Conservation (phyloP, 2,113 vertebrate species). For the Crotalus helleri region DNA sequence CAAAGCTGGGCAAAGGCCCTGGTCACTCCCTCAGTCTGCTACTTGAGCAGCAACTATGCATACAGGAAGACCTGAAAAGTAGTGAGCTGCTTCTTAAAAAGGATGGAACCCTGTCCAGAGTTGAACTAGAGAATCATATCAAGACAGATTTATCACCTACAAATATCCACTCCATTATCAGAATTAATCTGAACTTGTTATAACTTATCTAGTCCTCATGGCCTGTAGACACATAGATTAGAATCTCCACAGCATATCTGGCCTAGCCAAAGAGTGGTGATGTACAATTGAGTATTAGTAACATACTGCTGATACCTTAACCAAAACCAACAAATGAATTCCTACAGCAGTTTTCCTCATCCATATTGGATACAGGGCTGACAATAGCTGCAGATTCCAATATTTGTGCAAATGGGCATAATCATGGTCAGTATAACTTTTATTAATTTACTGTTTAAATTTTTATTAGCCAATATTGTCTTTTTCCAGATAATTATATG, state of each 20-base stretch:
- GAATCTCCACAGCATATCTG: background rate
- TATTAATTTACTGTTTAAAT: background rate
- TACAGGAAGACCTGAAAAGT: background rate
- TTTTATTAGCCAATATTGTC: background rate
- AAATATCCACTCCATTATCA: background rate
- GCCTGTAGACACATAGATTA: background rate
- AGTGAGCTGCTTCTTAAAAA: background rate
- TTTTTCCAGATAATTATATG: background rate
- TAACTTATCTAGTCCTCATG: background rate
- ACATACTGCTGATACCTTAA: background rate
- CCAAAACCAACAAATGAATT: background rate
- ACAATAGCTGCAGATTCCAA: background rate
- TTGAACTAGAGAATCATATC: background rate
- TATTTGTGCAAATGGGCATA: background rate
- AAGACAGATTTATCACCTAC: background rate
- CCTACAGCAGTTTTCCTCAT: background rate
- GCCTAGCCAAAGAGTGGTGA: background rate
- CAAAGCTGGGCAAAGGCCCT: background rate
- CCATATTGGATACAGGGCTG: background rate
- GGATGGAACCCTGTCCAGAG: background rate
- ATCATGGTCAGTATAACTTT: background rate
- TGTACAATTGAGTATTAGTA: background rate
- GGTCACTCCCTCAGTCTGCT: background rate
- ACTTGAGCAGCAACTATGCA: background rate
- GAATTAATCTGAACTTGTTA: background rate